Evolutionary conservation across 2,888 invertebrate species (phyloP).

Genomic region (Trissonchulus sp.): DNA sequence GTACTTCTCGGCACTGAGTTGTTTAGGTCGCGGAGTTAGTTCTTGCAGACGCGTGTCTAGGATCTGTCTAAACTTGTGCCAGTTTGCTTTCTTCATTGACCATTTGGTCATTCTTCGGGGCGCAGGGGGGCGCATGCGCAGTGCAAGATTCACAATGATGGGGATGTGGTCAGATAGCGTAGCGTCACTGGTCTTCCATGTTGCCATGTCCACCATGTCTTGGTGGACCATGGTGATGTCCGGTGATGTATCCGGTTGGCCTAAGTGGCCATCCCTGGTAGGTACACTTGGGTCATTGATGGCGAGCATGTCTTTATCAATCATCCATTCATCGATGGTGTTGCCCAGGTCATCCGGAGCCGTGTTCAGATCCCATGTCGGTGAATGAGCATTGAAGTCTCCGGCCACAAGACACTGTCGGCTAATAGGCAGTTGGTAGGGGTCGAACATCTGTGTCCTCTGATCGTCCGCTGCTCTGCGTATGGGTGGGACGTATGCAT

Average conservation of each 20-base stretch:
- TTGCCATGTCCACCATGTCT: neutral
- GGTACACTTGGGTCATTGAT: neutral
- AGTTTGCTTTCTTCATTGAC: slow-evolving; percentile 14
- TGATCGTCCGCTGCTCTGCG: neutral
- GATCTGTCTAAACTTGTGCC: slow-evolving; percentile 1
- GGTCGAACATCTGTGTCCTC: slow-evolving; percentile 2
- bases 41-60: neutral
- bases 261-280: neutral
- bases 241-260: neutral
- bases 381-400: slow-evolving; percentile 20
- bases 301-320: neutral
- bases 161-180: slow-evolving; percentile 13
- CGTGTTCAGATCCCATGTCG: neutral
- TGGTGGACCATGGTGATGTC: neutral
- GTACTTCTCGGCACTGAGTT: neutral
- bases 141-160: neutral
- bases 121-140: neutral
- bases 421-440: neutral
- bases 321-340: slow-evolving; percentile 8
- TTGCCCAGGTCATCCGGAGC: neutral
- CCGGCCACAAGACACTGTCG: neutral
- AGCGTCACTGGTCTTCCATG: neutral
- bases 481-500: slow-evolving; percentile 23
- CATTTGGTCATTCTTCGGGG: neutral
- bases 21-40: too few species aligned